These are phyloP conservation scores for Narcine bancroftii DNA, from an alignment of 2,113 vertebrate genomes.

Conservation along the genomic window DNA sequence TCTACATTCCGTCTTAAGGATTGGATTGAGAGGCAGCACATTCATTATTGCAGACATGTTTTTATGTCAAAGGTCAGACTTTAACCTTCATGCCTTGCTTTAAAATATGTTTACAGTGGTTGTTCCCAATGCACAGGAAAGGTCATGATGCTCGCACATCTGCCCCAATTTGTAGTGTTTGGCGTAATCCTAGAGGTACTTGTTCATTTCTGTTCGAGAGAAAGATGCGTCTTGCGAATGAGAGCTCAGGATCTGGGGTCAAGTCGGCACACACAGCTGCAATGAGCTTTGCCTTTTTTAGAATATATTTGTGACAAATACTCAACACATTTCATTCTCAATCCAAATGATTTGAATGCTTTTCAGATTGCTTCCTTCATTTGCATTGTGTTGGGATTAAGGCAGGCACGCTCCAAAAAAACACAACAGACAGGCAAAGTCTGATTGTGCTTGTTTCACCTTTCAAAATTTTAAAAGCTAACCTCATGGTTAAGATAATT, in stretches of 20 bases:
- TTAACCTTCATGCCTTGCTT: background rate
- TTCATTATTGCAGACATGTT: constrained; percentile 26
- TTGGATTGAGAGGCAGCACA: constrained; percentile 7
- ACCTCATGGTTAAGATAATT: background rate
- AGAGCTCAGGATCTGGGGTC: background rate
- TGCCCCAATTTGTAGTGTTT: background rate
- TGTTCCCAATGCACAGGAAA: background rate
- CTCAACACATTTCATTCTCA: constrained; percentile 2
- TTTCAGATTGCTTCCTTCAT: constrained; percentile 28
- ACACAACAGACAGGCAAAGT: background rate
- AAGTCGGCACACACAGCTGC: background rate
- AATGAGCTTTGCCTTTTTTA: background rate
- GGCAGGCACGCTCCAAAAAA: background rate
- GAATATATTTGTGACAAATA: constrained; percentile 3
- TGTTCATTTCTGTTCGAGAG: background rate
- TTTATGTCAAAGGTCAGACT: constrained; percentile 22
- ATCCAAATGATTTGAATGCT: constrained; percentile 10
- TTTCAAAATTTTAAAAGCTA: background rate
- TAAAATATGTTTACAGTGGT: background rate
- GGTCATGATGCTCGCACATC: background rate
- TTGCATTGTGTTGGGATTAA: constrained; percentile 26
- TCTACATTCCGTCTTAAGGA: constrained; percentile 10
- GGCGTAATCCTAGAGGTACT: background rate
- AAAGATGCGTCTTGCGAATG: background rate
- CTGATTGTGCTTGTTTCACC: background rate